A percentile compares a stretch with the other conserved stretches of the same genome.
Conservation (phyloP, 2,888 invertebrate genomes). For the Torymus auratus region DNA sequence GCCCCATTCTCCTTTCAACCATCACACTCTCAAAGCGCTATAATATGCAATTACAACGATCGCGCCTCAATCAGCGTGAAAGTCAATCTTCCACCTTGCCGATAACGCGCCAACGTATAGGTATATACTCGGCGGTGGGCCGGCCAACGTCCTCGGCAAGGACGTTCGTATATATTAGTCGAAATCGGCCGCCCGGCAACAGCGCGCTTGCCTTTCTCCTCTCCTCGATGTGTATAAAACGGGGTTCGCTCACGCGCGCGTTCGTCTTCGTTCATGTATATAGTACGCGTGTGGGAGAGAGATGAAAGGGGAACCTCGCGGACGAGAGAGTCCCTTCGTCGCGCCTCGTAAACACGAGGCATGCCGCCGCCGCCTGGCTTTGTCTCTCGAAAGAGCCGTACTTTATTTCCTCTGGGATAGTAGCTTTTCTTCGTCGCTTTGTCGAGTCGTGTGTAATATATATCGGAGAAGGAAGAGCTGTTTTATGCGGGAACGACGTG, state of each 20-base stretch:
- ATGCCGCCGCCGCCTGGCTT: slow-evolving; percentile 23
- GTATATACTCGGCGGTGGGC: too few relatives aligned
- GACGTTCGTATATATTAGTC: slow-evolving; percentile 29
- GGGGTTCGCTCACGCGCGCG: neutral
- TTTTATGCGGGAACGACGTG: too few relatives aligned
- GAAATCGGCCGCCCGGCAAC: slow-evolving; percentile 24
- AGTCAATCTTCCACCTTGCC: too few relatives aligned
- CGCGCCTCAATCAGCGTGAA: too few relatives aligned
- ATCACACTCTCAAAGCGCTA: too few relatives aligned
- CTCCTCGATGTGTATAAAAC: neutral
- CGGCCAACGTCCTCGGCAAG: slow-evolving; percentile 49
- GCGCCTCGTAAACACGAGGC: slow-evolving; percentile 54
- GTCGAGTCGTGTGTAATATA: neutral
- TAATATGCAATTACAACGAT: too few relatives aligned
- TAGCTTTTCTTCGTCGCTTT: slow-evolving; percentile 10
- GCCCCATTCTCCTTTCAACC: too few relatives aligned
- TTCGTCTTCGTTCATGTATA: too few relatives aligned
- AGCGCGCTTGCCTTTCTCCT: slow-evolving; percentile 4
- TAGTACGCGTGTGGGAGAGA: too few relatives aligned
- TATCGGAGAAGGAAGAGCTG: too few relatives aligned
- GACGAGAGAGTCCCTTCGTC: slow-evolving; percentile 20
- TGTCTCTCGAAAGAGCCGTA: neutral
- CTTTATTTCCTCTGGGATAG: slow-evolving; percentile 8
- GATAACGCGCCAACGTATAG: too few relatives aligned
- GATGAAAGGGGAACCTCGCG: slow-evolving; percentile 41